Conservation (phyloP, 35 echinoderm and acorn worm species). For the Stichopus chloronotus region DNA sequence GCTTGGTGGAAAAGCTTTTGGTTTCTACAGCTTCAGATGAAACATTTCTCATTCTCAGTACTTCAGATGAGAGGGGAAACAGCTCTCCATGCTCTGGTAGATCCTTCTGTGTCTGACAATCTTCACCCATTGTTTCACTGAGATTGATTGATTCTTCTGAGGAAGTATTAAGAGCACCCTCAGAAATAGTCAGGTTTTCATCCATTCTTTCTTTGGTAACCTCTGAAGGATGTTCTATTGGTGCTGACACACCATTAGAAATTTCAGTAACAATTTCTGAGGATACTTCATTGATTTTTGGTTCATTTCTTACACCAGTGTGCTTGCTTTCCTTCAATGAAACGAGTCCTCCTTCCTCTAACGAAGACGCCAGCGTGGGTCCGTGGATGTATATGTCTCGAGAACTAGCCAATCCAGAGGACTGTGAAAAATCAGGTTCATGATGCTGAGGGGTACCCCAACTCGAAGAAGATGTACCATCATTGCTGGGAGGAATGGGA, state of each 20-base stretch:
- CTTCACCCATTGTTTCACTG: not conserved
- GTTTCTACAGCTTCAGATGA: not conserved
- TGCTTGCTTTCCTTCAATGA: not conserved
- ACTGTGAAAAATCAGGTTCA: not conserved
- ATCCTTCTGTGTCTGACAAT: not conserved
- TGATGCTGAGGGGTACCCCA: slow-evolving; percentile 49
- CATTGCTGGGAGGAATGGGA: not conserved
- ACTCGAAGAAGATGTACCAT: not conserved
- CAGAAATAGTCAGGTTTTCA: slow-evolving; percentile 22
- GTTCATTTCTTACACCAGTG: not conserved
- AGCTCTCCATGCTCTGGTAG: not conserved
- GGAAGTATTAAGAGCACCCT: slow-evolving; percentile 16
- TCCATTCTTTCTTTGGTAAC: not conserved
- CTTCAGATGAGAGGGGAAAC: not conserved
- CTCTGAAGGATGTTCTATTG: not conserved
- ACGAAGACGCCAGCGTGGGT: slow-evolving; percentile 10
- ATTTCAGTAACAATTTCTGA: not conserved
- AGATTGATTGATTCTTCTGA: not conserved
- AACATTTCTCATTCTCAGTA: not conserved
- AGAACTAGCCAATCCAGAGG: not conserved
- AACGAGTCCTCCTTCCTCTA: not conserved
- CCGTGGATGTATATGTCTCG: slow-evolving; percentile 39
- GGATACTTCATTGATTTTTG: not conserved
- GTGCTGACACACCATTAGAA: not conserved
- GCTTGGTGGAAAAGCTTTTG: not conserved